phyloP scores from a whole-genome alignment of 2,797 vertebrate genomes.

The Yasuhikotakia modesta region DNA sequence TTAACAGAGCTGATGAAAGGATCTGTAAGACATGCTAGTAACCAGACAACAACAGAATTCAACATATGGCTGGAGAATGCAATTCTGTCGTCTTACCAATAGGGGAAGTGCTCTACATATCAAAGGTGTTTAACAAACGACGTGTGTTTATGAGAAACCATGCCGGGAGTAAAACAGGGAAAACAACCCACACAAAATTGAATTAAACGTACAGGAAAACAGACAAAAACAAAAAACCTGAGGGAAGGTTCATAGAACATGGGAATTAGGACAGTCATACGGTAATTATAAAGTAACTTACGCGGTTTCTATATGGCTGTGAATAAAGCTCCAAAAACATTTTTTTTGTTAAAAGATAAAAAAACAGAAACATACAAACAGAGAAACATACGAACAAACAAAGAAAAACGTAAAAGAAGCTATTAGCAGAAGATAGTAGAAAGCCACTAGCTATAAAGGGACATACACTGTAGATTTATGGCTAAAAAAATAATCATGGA shows the following conservation, averaged over 20 bases:
- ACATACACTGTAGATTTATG: slow-evolving; percentile 11
- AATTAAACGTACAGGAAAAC: slow-evolving; percentile 5
- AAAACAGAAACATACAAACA: slow-evolving; percentile 62
- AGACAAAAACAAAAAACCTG: slow-evolving; percentile 28
- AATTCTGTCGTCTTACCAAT: background rate
- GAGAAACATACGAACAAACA: slow-evolving; percentile 70
- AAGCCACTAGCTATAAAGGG: slow-evolving; percentile 1
- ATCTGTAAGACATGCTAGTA: slow-evolving; percentile 12
- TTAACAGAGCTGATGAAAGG: background rate
- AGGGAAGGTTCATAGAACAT: background rate
- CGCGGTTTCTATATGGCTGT: slow-evolving; percentile 80
- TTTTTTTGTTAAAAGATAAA: slow-evolving; percentile 12
- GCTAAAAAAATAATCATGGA: background rate
- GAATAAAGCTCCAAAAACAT: slow-evolving; percentile 77
- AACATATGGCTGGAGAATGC: background rate
- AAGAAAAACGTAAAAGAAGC: slow-evolving; percentile 70
- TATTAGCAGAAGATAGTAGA: slow-evolving; percentile 70
- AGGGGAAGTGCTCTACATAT: background rate
- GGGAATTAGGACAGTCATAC: slow-evolving; percentile 50
- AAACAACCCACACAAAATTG: slow-evolving; percentile 8
- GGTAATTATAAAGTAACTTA: slow-evolving; percentile 73
- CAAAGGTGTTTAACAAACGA: slow-evolving; percentile 7
- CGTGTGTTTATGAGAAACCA: slow-evolving; percentile 36
- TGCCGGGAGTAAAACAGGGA: slow-evolving; percentile 21
- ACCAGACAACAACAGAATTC: background rate